Conservation (phyloP, 2,113 vertebrate genomes). For the Malaclemys terrapin region DNA sequence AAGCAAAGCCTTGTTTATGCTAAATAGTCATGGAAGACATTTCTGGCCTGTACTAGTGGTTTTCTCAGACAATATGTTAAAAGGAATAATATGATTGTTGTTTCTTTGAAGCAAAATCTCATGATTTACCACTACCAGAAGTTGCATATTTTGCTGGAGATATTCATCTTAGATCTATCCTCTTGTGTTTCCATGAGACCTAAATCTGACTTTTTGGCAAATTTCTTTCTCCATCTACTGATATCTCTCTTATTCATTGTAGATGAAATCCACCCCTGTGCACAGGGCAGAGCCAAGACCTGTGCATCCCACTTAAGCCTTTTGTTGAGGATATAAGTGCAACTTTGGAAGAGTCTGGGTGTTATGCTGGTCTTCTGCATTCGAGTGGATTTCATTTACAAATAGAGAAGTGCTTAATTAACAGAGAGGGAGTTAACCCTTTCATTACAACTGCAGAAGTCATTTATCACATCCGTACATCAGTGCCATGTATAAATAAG, state of each 20-base stretch:
- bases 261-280: neutral
- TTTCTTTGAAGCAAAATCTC: neutral
- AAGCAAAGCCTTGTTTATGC: neutral
- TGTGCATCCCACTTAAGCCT: neutral
- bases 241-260: neutral
- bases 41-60: neutral
- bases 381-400: neutral
- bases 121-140: neutral
- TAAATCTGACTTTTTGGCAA: constrained; percentile 13
- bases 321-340: neutral
- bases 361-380: neutral
- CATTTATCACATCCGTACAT: neutral
- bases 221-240: constrained; percentile 35
- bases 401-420: neutral
- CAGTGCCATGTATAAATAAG: neutral
- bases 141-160: neutral
- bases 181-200: neutral
- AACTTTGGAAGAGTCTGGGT: neutral
- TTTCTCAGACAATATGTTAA: neutral
- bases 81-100: neutral
- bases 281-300: constrained; percentile 11
- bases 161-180: constrained; percentile 27
- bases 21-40: neutral
- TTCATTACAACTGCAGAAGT: neutral
- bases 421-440: neutral